phyloP scores from a whole-genome alignment of 2,888 invertebrate species.

The Lasioglossum figueresi region DNA sequence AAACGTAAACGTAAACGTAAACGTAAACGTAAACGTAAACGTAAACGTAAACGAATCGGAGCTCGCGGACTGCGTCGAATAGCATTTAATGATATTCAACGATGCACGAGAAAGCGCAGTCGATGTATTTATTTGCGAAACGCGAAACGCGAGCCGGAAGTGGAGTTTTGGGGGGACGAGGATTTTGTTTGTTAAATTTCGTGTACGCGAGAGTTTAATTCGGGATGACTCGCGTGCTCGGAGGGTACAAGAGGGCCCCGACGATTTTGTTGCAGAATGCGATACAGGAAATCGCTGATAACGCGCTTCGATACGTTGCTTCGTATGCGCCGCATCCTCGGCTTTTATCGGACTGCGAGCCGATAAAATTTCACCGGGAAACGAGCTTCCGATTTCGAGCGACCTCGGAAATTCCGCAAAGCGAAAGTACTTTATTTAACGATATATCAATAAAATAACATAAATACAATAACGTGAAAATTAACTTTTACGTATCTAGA shows the following conservation, averaged over 20 bases:
- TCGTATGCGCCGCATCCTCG: neutral
- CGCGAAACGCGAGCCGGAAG: conserved; percentile 24
- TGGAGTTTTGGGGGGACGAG: neutral
- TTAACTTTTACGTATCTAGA: too few species aligned
- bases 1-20: conserved; percentile 13
- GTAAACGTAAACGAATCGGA: conserved; percentile 17
- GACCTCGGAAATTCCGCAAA: too few species aligned
- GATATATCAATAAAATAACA: too few species aligned
- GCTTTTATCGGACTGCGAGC: conserved; percentile 18
- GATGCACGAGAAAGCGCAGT: neutral
- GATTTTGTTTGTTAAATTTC: conserved; percentile 38
- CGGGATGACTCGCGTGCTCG: neutral
- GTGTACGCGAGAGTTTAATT: neutral
- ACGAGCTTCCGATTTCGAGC: conserved; percentile 12
- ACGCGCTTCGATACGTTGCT: conserved; percentile 45
- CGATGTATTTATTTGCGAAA: conserved; percentile 45
- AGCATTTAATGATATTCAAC: conserved; percentile 50
- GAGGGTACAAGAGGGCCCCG: neutral
- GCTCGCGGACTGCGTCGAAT: conserved; percentile 26
- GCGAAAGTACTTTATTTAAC: too few species aligned
- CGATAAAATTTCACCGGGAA: conserved; percentile 42
- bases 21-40: conserved; percentile 16
- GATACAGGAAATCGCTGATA: conserved; percentile 34
- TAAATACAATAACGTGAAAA: neutral
- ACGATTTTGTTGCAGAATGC: conserved; percentile 42